phyloP scores from a whole-genome alignment of 2,113 vertebrate species.

The Asarcornis scutulata region DNA sequence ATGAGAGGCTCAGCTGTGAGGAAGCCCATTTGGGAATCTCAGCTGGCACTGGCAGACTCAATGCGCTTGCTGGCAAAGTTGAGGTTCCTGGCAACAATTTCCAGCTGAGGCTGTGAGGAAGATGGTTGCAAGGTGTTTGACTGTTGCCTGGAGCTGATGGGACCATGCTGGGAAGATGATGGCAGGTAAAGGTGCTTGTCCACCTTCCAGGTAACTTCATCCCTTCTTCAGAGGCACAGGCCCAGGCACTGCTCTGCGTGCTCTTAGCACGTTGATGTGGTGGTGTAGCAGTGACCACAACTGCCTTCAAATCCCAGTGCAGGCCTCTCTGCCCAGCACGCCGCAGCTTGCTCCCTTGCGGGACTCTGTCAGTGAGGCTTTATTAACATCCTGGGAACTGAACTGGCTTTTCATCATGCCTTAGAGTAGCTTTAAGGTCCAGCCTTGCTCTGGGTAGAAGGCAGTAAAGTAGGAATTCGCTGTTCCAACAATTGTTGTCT shows the following conservation, averaged over 20 bases:
- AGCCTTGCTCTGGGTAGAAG: neutral
- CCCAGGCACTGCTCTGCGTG: neutral
- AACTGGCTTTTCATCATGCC: neutral
- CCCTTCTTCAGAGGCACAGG: neutral
- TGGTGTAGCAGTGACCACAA: neutral
- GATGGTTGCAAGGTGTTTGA: neutral
- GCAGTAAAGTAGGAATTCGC: neutral
- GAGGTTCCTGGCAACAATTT: neutral
- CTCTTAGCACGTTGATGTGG: fast-evolving
- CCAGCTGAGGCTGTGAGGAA: neutral
- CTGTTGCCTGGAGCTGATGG: neutral
- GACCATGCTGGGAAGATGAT: neutral
- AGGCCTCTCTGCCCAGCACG: neutral
- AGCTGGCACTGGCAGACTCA: neutral
- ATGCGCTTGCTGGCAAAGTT: neutral
- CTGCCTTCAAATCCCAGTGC: neutral
- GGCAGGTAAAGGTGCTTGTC: neutral
- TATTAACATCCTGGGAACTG: neutral
- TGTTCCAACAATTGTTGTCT: neutral
- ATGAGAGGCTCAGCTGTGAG: neutral
- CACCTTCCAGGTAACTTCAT: fast-evolving
- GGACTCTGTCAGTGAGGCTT: fast-evolving
- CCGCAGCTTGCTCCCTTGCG: neutral
- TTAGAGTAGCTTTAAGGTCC: neutral
- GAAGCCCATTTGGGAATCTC: neutral